Percentiles rank a stretch among this genome's conserved stretches.
Conservation (phyloP, 2,888 invertebrate species). For the Oeneis ivallda region DNA sequence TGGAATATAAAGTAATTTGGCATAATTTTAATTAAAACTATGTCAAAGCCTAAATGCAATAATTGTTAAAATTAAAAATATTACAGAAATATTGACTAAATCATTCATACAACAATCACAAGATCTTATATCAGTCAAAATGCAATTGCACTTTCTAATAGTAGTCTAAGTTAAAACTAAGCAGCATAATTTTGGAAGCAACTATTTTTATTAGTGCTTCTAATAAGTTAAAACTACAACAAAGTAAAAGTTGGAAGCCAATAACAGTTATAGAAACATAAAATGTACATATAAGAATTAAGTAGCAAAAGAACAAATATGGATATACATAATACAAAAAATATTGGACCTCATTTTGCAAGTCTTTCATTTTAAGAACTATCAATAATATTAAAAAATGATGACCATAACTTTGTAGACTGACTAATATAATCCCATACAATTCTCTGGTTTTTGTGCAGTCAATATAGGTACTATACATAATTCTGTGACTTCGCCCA, state of each 20-base stretch:
- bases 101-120: conserved; percentile 75
- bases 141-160: conserved; percentile 67
- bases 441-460: conserved; percentile 36
- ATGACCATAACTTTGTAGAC: conserved; percentile 36
- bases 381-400: conserved; percentile 40
- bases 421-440: conserved; percentile 34
- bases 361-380: conserved; percentile 64
- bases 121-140: conserved; percentile 75
- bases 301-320: conserved; percentile 44
- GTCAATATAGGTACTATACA: conserved; percentile 21
- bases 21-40: conserved; percentile 65
- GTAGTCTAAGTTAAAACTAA: conserved; percentile 60
- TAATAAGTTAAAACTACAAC: conserved; percentile 51
- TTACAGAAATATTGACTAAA: conserved; percentile 62
- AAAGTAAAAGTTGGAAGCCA: conserved; percentile 64
- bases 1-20: conserved; percentile 77
- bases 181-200: conserved; percentile 73
- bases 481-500: conserved; percentile 17
- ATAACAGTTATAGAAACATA: conserved; percentile 52
- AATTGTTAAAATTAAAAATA: conserved; percentile 61
- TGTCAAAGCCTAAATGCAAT: conserved; percentile 74
- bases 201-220: conserved; percentile 70
- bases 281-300: conserved; percentile 39
- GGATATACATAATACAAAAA: conserved; percentile 52
- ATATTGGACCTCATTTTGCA: conserved; percentile 73